phyloP scores from a whole-genome alignment of 2,113 vertebrate species.

The Microcebus murinus region DNA sequence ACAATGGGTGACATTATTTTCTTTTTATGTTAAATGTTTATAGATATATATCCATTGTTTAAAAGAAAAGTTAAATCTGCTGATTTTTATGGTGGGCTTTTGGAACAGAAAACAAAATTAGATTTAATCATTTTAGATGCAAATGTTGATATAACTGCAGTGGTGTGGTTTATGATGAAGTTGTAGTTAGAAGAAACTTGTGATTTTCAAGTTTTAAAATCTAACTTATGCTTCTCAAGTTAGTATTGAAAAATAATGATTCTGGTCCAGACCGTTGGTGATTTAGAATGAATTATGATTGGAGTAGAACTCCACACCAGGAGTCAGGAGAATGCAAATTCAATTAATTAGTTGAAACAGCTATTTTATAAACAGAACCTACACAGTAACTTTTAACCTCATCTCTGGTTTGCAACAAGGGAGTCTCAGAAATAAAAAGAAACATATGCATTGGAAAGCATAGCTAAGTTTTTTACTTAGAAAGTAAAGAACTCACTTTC shows the following conservation, averaged over 20 bases:
- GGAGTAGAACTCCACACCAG: neutral
- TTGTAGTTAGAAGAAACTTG: neutral
- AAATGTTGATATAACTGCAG: neutral
- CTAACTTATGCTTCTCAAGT: neutral
- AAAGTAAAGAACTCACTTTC: no score
- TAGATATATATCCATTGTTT: neutral
- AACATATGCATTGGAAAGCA: neutral
- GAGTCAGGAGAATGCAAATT: constrained; percentile 4
- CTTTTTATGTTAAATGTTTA: neutral
- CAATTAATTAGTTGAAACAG: neutral
- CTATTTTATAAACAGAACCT: constrained; percentile 37
- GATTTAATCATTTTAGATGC: neutral
- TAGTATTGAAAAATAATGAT: constrained; percentile 1
- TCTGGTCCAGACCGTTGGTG: neutral
- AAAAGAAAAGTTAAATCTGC: neutral
- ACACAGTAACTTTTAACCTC: neutral
- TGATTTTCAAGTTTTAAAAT: neutral
- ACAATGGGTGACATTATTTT: neutral
- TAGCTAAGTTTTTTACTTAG: neutral
- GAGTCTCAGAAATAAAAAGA: neutral
- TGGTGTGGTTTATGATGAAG: neutral
- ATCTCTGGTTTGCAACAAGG: neutral
- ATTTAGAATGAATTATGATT: neutral
- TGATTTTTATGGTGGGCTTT: neutral
- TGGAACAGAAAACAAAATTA: neutral